Percentiles rank a stretch among this genome's conserved stretches.
Conservation (phyloP, 1,140 invertebrate genomes). For the Halesus radiatus region DNA sequence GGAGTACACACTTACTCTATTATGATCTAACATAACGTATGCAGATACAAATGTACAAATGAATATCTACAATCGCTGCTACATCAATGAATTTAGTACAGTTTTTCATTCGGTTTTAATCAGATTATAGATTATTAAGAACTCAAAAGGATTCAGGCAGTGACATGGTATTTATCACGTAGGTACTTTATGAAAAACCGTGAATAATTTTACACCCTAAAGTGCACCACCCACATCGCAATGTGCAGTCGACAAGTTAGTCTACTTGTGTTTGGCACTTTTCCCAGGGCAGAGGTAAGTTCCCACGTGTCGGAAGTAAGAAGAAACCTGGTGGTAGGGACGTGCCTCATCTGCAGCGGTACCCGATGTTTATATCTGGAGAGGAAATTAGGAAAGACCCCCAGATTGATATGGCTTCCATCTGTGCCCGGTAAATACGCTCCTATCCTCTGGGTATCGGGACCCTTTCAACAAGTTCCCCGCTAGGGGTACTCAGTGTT, state of each 20-base stretch:
- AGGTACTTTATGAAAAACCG: too few relatives aligned
- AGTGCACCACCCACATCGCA: background rate
- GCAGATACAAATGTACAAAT: too few relatives aligned
- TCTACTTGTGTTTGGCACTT: background rate
- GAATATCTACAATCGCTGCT: too few relatives aligned
- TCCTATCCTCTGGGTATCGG: background rate
- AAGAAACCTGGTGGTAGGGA: background rate
- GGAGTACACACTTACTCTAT: too few relatives aligned
- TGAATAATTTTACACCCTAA: too few relatives aligned
- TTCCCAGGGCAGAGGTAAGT: background rate
- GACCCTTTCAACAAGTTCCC: background rate
- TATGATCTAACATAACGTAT: too few relatives aligned
- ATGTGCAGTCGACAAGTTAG: background rate
- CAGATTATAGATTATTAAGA: too few relatives aligned
- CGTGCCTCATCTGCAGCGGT: conserved; percentile 18
- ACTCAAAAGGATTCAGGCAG: too few relatives aligned
- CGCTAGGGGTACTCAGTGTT: background rate
- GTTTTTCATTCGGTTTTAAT: too few relatives aligned
- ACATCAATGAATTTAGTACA: too few relatives aligned
- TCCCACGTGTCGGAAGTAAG: background rate
- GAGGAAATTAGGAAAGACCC: conserved; percentile 26
- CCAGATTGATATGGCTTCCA: conserved; percentile 5
- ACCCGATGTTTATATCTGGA: background rate
- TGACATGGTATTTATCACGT: too few relatives aligned
- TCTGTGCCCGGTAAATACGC: conserved; percentile 16